A percentile compares a stretch with the other conserved stretches of the same genome.
Conservation (phyloP, 2,797 vertebrate genomes). For the Pseudotriccus pelzelni region DNA sequence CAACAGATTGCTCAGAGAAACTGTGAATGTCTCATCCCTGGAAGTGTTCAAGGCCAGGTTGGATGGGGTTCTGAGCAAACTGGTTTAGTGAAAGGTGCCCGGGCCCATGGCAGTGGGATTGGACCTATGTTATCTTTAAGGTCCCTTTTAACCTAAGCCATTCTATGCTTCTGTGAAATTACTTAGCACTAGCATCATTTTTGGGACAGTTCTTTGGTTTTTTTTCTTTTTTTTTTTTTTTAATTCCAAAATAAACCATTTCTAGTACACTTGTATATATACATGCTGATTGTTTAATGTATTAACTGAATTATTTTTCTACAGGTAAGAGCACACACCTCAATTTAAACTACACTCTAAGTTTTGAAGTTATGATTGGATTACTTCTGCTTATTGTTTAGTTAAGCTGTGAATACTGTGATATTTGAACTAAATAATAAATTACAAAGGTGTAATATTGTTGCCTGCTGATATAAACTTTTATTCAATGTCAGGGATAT, state of each 20-base stretch:
- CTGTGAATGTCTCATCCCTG: neutral
- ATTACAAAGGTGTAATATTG: constrained; percentile 11
- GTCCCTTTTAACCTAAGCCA: neutral
- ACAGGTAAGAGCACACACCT: neutral
- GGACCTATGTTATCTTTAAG: neutral
- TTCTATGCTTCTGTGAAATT: neutral
- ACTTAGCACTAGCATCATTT: neutral
- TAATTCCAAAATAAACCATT: neutral
- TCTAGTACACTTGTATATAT: neutral
- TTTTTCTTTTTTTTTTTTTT: neutral
- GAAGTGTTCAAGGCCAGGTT: neutral
- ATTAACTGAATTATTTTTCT: neutral
- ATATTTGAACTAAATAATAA: constrained; percentile 61
- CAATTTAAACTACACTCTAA: neutral
- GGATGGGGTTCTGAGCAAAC: neutral
- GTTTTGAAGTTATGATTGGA: neutral
- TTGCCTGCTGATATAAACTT: constrained; percentile 49
- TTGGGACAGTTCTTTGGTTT: neutral
- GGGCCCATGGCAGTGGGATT: neutral
- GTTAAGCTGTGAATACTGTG: constrained; percentile 35
- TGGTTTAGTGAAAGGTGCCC: neutral
- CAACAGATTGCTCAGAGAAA: neutral
- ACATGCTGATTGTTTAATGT: accelerated
- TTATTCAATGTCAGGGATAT: constrained; percentile 41
- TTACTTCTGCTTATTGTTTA: constrained; percentile 26